Percentiles rank a stretch among this genome's conserved stretches.
Conservation (phyloP, 2,888 invertebrate species). For the Meteorus cinctellus region DNA sequence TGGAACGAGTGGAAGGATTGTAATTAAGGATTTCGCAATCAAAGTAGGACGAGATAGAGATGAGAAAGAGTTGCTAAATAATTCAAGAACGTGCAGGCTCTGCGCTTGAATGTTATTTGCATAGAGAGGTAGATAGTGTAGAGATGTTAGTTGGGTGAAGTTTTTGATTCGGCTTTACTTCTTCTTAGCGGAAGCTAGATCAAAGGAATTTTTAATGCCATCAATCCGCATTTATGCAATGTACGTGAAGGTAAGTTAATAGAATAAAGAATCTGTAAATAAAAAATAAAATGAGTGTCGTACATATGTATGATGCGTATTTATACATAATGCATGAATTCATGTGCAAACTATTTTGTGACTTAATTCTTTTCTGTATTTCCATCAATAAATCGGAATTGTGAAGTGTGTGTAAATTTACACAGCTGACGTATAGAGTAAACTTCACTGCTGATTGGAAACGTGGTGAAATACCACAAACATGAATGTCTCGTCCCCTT, state of each 20-base stretch:
- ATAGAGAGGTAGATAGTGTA: conserved; percentile 15
- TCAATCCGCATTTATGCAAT: neutral
- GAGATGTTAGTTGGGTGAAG: conserved; percentile 22
- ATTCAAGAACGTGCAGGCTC: conserved; percentile 13
- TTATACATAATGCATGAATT: neutral
- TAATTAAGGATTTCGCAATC: conserved; percentile 17
- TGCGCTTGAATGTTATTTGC: neutral
- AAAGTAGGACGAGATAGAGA: neutral
- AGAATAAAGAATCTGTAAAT: conserved; percentile 3
- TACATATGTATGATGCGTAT: conserved; percentile 7
- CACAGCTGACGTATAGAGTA: conserved; percentile 42
- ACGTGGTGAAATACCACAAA: conserved; percentile 52
- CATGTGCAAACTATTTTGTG: neutral
- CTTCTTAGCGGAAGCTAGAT: conserved; percentile 1
- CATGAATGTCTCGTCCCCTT: conserved; percentile 37
- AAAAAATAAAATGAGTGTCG: neutral
- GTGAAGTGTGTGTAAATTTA: conserved; percentile 10
- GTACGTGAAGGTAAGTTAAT: neutral
- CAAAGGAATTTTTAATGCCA: conserved; percentile 34
- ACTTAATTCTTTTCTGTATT: conserved; percentile 16
- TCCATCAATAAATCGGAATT: neutral
- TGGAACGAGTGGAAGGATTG: neutral
- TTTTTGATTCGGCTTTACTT: conserved; percentile 37
- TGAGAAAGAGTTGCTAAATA: conserved; percentile 16
- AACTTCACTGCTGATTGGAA: conserved; percentile 56